Base-by-base conservation (phyloP, 1,140 invertebrate genomes). In the Gonatopus flavifemur region DNA sequence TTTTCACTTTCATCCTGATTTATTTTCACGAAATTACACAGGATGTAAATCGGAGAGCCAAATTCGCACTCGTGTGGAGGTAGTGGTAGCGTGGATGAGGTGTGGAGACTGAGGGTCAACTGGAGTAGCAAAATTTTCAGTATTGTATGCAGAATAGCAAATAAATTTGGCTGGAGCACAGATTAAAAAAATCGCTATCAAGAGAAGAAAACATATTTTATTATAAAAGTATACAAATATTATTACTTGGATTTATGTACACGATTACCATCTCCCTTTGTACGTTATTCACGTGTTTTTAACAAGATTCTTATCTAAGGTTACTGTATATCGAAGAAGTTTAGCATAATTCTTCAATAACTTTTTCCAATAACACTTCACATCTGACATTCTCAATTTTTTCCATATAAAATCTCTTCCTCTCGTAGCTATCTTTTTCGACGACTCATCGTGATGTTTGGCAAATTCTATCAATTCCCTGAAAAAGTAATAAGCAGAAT, bases 291-390 rank as follows among this genome's bases (percentile, higher is more conserved):
- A n/a, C n/a, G n/a, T n/a, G n/a, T 84, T 76, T 63, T 76, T 70
- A 43, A 83, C 82, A 2, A 89, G 69, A 66, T 78, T 64, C 32
- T 74, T 52, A 62, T 88, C 83, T 52, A 80, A 75, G 24, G 68
- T 65, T 20, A 87, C 80, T 49, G 85, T 76, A 69, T 87, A 96
- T 37, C 82, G 87, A 1, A 95, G 59, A 12, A 96, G 74, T 69
- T 88, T 88, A 1, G 83, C 74, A 79, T 97, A 98, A 63, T 80
- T 80, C 51, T 81, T 83, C 1, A 98, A 70, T 19, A 98, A 77
- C 54, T 84, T 86, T 62, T 81, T 83, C 95, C 95, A 98, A 73
- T 94, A 98, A 65, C 90, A 93, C 52, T 79, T 80, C 2, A 98
- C 78, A 77, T 97, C 88, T 45, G 86, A 82, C 80, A 96, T 87